These are phyloP conservation scores for Sicus ferrugineus DNA, from an alignment of 2,888 invertebrate genomes.

Conservation along the genomic window DNA sequence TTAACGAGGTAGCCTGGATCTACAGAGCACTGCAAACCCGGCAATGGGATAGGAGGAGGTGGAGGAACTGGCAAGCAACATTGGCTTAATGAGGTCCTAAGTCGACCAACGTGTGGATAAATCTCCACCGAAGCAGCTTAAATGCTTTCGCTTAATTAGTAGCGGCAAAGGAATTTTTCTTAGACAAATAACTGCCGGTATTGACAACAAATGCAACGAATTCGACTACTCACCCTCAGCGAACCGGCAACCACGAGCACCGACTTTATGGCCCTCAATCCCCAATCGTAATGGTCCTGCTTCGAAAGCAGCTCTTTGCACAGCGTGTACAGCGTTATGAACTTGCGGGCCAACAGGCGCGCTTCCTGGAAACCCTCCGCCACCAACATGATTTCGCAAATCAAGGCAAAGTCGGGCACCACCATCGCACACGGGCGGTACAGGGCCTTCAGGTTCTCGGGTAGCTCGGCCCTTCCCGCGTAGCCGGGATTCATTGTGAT, in stretches of 20 bases:
- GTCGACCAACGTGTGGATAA: no score
- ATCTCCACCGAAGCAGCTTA: no score
- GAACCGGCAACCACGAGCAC: conserved; percentile 94
- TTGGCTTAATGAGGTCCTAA: no score
- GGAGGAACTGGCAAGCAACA: no score
- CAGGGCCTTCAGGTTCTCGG: conserved; percentile 79
- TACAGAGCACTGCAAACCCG: no score
- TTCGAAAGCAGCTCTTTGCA: conserved; percentile 91
- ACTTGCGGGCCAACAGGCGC: conserved; percentile 86
- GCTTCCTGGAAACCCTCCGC: conserved; percentile 96
- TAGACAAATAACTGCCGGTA: not conserved
- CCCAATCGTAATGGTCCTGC: conserved; percentile 98
- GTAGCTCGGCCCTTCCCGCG: conserved; percentile 88
- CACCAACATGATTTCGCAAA: conserved; percentile 96
- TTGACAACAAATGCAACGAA: no score
- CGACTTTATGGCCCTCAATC: conserved; percentile 92
- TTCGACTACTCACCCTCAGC: conserved; percentile 71
- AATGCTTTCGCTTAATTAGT: no score
- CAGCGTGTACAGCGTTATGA: conserved; percentile 90
- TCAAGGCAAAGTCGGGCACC: conserved; percentile 94
- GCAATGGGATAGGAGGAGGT: no score
- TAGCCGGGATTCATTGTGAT: conserved; percentile 98
- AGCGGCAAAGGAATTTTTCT: not conserved
- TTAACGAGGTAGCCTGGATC: no score
- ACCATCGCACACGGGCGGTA: conserved; percentile 94